A percentile compares a stretch with the other conserved stretches of the same genome.
Evolutionary conservation across 1,140 invertebrate species (phyloP).

Genomic region (Sweltsa coloradensis): DNA sequence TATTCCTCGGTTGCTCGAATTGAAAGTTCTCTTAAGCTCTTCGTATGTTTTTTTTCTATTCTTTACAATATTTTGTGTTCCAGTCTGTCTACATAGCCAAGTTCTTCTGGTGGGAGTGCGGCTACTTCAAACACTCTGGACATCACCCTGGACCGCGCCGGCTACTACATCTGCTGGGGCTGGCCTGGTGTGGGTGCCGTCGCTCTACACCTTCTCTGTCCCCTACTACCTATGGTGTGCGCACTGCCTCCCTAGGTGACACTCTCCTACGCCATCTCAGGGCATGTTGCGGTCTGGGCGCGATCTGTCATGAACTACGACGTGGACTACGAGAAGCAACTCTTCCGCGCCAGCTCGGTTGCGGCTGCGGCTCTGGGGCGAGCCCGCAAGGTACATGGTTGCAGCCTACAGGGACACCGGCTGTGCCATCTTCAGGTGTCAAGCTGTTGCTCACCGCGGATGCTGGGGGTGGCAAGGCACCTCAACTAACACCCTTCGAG

Average conservation of each 20-base stretch:
- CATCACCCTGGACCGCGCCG: conserved; percentile 44
- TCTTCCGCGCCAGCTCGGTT: no score
- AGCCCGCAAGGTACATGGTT: conserved; percentile 31
- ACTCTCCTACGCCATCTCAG: no score
- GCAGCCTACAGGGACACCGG: conserved; percentile 27
- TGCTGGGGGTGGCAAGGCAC: conserved; percentile 47
- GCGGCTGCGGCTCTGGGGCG: conserved; percentile 40
- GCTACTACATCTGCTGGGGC: conserved; percentile 49
- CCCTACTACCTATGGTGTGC: conserved; percentile 39
- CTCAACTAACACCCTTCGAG: conserved; percentile 49
- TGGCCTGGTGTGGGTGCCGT: conserved; percentile 41
- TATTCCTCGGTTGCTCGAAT: no score
- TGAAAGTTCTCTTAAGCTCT: no score
- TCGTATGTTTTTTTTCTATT: no score
- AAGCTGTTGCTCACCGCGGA: conserved; percentile 43
- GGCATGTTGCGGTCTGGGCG: conserved; percentile 27
- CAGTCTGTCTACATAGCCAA: conserved; percentile 43
- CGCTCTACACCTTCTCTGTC: conserved; percentile 39
- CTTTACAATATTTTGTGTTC: no score
- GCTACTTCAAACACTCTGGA: conserved; percentile 50
- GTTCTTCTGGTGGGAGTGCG: conserved; percentile 50
- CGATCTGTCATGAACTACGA: conserved; percentile 37
- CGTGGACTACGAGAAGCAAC: conserved; percentile 38
- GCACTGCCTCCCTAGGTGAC: conserved; percentile 26
- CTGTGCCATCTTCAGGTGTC: no score